phyloP scores from a whole-genome alignment of 2,113 vertebrate species.

The Nanorana parkeri region DNA sequence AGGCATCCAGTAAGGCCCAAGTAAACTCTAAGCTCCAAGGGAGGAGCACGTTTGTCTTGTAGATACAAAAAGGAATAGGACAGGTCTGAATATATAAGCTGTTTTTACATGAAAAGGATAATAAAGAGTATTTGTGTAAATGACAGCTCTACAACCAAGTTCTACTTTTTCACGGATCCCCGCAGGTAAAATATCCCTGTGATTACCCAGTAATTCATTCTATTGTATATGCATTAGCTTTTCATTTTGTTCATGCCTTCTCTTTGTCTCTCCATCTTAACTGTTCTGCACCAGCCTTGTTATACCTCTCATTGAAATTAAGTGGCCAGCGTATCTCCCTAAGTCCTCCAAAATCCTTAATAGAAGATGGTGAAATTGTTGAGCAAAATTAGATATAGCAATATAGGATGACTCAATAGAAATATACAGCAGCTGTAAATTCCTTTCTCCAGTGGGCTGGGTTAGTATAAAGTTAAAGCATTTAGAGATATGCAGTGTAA shows the following conservation, averaged over 20 bases:
- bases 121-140: constrained; percentile 26
- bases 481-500: constrained; percentile 46
- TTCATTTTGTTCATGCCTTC: constrained; percentile 56
- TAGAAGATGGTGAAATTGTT: constrained; percentile 56
- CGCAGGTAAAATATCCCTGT: constrained; percentile 53
- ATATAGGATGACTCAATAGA: constrained; percentile 37
- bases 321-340: constrained; percentile 54
- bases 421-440: constrained; percentile 60
- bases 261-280: constrained; percentile 59
- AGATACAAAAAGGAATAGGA: neutral
- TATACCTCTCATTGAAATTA: constrained; percentile 50
- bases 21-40: neutral
- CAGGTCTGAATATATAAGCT: constrained; percentile 25
- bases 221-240: constrained; percentile 53
- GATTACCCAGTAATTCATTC: constrained; percentile 49
- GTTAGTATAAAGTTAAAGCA: constrained; percentile 36
- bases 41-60: neutral
- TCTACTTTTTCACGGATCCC: constrained; percentile 30
- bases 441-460: constrained; percentile 49
- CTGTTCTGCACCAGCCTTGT: constrained; percentile 42
- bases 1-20: neutral
- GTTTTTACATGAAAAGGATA: constrained; percentile 21
- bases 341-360: constrained; percentile 56
- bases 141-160: constrained; percentile 16
- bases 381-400: constrained; percentile 59